Percentiles rank a stretch among this genome's conserved stretches.
Evolutionary conservation across 2,797 vertebrate species (phyloP).

Genomic region (Tolypeutes matacus): DNA sequence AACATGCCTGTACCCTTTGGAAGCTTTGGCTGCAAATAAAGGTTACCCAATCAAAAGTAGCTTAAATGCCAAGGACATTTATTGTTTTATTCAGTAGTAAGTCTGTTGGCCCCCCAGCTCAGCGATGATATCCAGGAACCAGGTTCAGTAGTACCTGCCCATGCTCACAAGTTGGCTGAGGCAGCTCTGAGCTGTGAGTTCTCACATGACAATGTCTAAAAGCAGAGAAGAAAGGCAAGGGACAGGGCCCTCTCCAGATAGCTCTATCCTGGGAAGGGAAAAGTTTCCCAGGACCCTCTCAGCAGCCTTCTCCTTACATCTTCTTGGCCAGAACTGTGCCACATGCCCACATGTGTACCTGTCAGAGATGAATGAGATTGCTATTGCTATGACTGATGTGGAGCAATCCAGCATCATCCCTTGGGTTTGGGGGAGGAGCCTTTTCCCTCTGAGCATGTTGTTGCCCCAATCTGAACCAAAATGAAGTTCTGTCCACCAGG

Average conservation of each 20-base stretch:
- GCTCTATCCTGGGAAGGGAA: neutral
- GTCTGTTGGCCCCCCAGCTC: neutral
- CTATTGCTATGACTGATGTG: neutral
- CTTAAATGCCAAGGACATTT: neutral
- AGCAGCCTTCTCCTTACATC: neutral
- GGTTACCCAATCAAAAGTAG: neutral
- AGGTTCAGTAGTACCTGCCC: neutral
- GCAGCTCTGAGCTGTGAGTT: neutral
- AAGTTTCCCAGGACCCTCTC: neutral
- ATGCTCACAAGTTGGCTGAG: neutral
- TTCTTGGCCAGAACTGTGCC: neutral
- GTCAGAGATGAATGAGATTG: neutral
- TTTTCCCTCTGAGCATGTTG: neutral
- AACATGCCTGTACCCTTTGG: neutral
- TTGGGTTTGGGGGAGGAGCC: neutral
- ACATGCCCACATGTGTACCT: neutral
- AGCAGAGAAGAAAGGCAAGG: neutral
- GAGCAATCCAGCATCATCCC: neutral
- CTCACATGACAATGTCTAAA: neutral
- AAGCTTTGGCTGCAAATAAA: conserved; percentile 14
- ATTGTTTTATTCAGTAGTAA: conserved; percentile 2
- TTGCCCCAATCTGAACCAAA: neutral
- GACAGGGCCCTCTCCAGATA: neutral
- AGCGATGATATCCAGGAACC: neutral
- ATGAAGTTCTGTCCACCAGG: neutral